These are phyloP conservation scores for Lordiphosa collinella DNA, from an alignment of 1,140 invertebrate genomes.

Conservation along the genomic window DNA sequence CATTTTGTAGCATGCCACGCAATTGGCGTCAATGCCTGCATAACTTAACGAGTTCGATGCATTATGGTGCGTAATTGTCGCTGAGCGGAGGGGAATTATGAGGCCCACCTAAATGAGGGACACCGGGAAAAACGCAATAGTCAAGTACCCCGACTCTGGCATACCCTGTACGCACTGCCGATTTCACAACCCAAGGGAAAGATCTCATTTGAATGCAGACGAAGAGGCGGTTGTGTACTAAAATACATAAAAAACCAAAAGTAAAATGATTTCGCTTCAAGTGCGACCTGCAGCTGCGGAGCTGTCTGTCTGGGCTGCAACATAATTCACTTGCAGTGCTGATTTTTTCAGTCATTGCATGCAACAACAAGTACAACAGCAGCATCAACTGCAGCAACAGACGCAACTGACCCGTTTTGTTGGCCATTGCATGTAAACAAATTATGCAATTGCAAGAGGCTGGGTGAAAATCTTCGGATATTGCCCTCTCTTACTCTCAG, in stretches of 20 bases:
- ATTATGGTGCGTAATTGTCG: constrained; percentile 43
- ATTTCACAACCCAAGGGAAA: too few species aligned
- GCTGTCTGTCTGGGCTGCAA: constrained; percentile 21
- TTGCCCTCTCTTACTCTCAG: constrained; percentile 12
- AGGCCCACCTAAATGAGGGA: constrained; percentile 24
- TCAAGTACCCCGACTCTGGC: background rate
- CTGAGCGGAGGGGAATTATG: constrained; percentile 29
- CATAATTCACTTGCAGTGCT: constrained; percentile 61
- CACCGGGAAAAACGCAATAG: constrained; percentile 1
- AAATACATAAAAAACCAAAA: background rate
- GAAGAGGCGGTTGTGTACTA: background rate
- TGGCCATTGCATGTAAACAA: constrained; percentile 62
- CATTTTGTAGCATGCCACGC: constrained; percentile 51
- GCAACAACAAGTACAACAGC: constrained; percentile 32
- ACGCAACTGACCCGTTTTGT: constrained; percentile 73
- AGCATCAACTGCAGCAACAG: constrained; percentile 18
- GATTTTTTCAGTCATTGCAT: constrained; percentile 44
- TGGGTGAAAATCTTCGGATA: constrained; percentile 27
- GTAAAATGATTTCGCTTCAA: constrained; percentile 40
- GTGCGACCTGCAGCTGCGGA: constrained; percentile 24
- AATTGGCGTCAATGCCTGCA: constrained; percentile 60
- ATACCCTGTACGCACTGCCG: background rate
- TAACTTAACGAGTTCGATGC: constrained; percentile 55
- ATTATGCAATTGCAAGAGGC: constrained; percentile 66
- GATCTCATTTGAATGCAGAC: background rate